Evolutionary conservation across 1,140 invertebrate genomes (phyloP), one percentile per base, ranked within the genome.

Genomic region (Drosophila seguyi): DNA sequence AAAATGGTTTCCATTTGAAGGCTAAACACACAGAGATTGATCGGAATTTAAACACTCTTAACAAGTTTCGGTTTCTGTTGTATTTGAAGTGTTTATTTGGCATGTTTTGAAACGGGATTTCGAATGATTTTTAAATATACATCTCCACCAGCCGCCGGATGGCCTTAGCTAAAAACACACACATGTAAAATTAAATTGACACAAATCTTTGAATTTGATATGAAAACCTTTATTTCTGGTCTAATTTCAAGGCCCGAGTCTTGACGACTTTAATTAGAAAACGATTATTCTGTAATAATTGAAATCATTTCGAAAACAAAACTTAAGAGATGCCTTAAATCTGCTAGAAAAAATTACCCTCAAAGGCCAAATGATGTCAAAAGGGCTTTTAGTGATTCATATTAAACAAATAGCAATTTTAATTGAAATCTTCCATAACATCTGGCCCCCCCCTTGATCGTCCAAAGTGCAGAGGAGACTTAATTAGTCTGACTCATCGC

Each of bases 1-100:
- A 29, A 45, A 65, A 16, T 36, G 38, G 34, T 27, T 44, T 45
- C 41, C 31, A 42, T 42, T 34, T 20, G 56, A 66, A 66, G 62
- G 62, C 57, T 29, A 62, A 25, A 25, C n/a, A 45, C 8, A 1
- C 29, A 14, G 27, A 66, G 62, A 66, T 66, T 62, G 62, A 62
- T 62, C 62, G 62, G 31, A 66, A 45, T 66, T 66, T 36, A 20
- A 62, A 45, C 57, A 66, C 20, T 65, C 31, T 42, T 25, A 65
- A 61, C 61, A 65, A 42, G 29, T 42, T 42, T 14, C 4, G 56
- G 61, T 59, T 61, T 65, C 38, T 65, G 57, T 66, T 13, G 16
- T 16, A n/a, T 63, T 62, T 66, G 20, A 65, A 61, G 62, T 65
- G 57, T 62, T 62, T 65, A 44, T 65, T 62, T 61, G 62, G 38